Evolutionary conservation across 2,797 vertebrate species (phyloP), one percentile per base, ranked within the genome.

Genomic region (Allobates femoralis): DNA sequence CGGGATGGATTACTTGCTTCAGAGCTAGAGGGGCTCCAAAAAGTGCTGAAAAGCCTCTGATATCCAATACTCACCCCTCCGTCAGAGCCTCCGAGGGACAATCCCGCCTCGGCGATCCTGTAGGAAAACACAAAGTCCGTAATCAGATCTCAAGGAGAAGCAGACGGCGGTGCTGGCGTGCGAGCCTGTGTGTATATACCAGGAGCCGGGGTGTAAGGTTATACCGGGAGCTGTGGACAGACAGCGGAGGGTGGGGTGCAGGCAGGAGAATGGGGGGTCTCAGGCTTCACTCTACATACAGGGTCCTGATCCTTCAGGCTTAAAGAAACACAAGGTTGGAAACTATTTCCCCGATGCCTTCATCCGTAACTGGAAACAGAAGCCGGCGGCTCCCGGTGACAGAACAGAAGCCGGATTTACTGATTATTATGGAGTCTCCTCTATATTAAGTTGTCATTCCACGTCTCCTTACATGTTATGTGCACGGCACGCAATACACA

Each of bases 31-130:
- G 64, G 66, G 30, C 50, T 71, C 50, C 1, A 1, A 18, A 32
- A 67, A 32, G 28, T 51, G 76, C 34, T 60, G 76, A 78, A 78
- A 58, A 58, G 21, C 60, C 53, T 66, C 41, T 34, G 79, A 67
- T 55, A 55, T 34, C 46, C 58, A n/a, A 60, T 37, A 87, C 81
- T 95, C 91, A 99, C 98, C 91, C 98, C 98, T 95, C 98, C 98
- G 12, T 98, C 96, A 23, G 98, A 99, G 89, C 98, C 98, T 88
- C 97, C 98, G 88, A 99, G 92, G 21, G 96, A 94, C 55, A 99
- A 92, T 66, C 97, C 98, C 86, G 95, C 95, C 94, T 98, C 96
- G n/a, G 98, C 98, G 91, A 98, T 91, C 92, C 98, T 99, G 95
- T 30, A 87, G 88, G 88, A 79, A 87, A 91, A 91, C 90, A 89